Percentiles rank a stretch among this genome's conserved stretches.
phyloP scores from a whole-genome alignment of 2,113 vertebrate genomes.

The Oceanodroma tethys region DNA sequence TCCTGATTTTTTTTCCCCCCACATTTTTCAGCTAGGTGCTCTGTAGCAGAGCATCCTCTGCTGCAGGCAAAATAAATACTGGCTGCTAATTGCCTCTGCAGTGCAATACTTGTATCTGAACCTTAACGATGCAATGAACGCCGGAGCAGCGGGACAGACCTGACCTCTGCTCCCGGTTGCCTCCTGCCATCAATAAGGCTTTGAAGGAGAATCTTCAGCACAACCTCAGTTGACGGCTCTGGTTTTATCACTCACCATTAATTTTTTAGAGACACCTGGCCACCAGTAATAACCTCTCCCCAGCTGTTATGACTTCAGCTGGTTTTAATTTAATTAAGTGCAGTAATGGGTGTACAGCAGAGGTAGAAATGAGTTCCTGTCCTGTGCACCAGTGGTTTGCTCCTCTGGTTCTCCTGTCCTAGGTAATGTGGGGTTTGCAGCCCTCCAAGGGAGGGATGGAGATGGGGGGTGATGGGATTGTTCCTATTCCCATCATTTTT shows the following conservation, averaged over 20 bases:
- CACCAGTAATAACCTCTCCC: neutral
- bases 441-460: neutral
- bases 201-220: neutral
- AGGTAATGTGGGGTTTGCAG: neutral
- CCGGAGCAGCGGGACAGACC: neutral
- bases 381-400: neutral
- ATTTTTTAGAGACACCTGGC: neutral
- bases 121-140: neutral
- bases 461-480: neutral
- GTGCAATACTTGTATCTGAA: neutral
- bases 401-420: neutral
- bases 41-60: neutral
- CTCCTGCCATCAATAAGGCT: neutral
- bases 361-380: neutral
- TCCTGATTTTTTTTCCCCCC: neutral
- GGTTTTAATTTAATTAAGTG: neutral
- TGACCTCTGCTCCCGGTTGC: neutral
- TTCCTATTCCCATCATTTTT: fast-evolving
- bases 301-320: neutral
- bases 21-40: neutral
- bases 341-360: neutral
- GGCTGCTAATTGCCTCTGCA: neutral
- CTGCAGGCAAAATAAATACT: neutral
- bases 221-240: neutral
- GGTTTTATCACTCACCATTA: neutral